A percentile compares a stretch with the other conserved stretches of the same genome.
These are phyloP conservation scores for Drosophila suzukii DNA, from an alignment of 1,140 invertebrate genomes.

Conservation along the genomic window DNA sequence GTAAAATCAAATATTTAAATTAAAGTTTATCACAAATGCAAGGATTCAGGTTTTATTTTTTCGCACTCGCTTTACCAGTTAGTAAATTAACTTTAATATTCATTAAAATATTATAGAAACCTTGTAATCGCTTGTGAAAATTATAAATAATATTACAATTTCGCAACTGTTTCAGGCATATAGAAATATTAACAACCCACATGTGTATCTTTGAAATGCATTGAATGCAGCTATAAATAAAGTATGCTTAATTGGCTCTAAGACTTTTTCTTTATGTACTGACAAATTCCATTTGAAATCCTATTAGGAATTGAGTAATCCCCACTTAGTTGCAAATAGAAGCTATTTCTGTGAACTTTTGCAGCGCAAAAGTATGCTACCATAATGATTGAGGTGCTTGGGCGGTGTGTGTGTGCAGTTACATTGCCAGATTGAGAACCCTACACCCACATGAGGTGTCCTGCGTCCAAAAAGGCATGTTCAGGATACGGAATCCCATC, in stretches of 20 bases:
- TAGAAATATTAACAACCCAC: too few species aligned
- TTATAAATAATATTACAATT: too few species aligned
- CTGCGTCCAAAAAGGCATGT: neutral
- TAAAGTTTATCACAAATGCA: neutral
- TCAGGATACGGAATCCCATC: neutral
- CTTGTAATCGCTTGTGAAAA: too few species aligned
- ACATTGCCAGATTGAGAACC: neutral
- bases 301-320: neutral
- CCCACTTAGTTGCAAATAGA: neutral
- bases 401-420: neutral
- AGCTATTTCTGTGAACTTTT: neutral
- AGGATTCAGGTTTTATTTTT: neutral
- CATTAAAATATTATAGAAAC: too few species aligned
- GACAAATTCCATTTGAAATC: neutral
- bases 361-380: conserved; percentile 12
- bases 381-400: neutral
- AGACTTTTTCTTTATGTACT: too few species aligned
- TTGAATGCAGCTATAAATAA: too few species aligned
- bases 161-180: too few species aligned
- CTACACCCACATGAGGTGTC: neutral
- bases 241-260: too few species aligned
- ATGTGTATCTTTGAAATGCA: too few species aligned
- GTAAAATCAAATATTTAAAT: conserved; percentile 7
- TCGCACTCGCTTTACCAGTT: too few species aligned
- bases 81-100: neutral